phyloP scores from a whole-genome alignment of 2,113 vertebrate genomes.

The Cygnus buccinator region DNA sequence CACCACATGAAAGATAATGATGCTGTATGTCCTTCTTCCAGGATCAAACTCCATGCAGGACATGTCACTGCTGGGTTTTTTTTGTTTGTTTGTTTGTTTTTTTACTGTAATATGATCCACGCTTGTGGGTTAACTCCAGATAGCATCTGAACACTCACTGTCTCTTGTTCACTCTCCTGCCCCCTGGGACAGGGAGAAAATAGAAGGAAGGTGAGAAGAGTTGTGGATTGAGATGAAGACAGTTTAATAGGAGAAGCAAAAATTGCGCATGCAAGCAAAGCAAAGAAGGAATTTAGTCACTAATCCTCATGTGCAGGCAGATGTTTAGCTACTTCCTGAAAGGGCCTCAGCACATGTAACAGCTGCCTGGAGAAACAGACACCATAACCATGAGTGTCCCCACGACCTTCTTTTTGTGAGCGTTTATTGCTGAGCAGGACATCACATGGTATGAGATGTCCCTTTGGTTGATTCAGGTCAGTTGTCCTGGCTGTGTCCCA shows the following conservation, averaged over 20 bases:
- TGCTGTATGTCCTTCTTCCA: background rate
- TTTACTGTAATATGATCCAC: background rate
- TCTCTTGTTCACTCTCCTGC: background rate
- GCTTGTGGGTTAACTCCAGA: background rate
- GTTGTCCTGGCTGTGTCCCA: no score
- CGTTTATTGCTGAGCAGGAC: no score
- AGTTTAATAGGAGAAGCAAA: background rate
- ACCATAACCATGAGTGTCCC: background rate
- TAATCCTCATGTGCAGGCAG: background rate
- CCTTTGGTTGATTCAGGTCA: no score
- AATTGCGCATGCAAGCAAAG: background rate
- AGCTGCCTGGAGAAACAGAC: background rate
- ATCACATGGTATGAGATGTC: no score
- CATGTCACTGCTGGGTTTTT: background rate
- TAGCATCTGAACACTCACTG: background rate
- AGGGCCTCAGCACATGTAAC: background rate
- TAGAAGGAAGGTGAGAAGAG: background rate
- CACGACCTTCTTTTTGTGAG: no score
- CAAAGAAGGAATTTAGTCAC: background rate
- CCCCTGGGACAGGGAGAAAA: background rate
- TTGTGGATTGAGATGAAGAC: background rate
- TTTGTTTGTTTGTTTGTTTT: background rate
- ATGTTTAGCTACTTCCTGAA: background rate
- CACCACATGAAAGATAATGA: background rate
- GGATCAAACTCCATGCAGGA: background rate